These are phyloP conservation scores for Lithophane socia DNA, from an alignment of 2,888 invertebrate genomes.

Conservation along the genomic window DNA sequence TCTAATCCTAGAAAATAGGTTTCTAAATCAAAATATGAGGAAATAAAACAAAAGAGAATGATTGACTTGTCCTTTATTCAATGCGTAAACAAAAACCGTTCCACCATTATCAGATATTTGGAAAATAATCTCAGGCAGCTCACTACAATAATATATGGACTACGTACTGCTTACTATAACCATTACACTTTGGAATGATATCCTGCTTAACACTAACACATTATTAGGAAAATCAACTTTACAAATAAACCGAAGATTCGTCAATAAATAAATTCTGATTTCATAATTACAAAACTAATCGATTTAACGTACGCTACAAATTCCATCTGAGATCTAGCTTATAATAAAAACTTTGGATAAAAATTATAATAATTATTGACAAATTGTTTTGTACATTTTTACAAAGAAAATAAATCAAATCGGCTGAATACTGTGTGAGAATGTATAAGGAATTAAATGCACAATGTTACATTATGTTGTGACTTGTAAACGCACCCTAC, in stretches of 20 bases:
- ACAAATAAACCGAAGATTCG: slow-evolving; percentile 81
- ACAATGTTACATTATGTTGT: slow-evolving; percentile 73
- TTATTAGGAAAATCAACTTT: slow-evolving; percentile 81
- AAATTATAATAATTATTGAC: slow-evolving; percentile 86
- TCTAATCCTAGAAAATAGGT: neutral
- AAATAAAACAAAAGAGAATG: slow-evolving; percentile 68
- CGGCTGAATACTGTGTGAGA: slow-evolving; percentile 79
- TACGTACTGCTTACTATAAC: slow-evolving; percentile 76
- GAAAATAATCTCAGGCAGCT: slow-evolving; percentile 81
- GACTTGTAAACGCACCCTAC: slow-evolving; percentile 78
- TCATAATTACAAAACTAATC: slow-evolving; percentile 84
- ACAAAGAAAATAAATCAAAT: slow-evolving; percentile 82
- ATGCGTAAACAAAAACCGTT: slow-evolving; percentile 88
- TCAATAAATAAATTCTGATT: slow-evolving; percentile 89
- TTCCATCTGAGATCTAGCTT: slow-evolving; percentile 89
- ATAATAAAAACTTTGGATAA: slow-evolving; percentile 89
- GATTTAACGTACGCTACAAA: slow-evolving; percentile 82
- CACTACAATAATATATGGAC: slow-evolving; percentile 75
- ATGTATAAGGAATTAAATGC: slow-evolving; percentile 80
- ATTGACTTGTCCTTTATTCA: slow-evolving; percentile 86
- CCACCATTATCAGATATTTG: slow-evolving; percentile 78
- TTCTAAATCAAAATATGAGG: neutral
- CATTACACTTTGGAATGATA: slow-evolving; percentile 87
- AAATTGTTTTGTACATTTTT: slow-evolving; percentile 88
- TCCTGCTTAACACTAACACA: slow-evolving; percentile 81